These are phyloP conservation scores for Barbus barbus DNA, from an alignment of 2,113 vertebrate genomes.

Conservation along the genomic window DNA sequence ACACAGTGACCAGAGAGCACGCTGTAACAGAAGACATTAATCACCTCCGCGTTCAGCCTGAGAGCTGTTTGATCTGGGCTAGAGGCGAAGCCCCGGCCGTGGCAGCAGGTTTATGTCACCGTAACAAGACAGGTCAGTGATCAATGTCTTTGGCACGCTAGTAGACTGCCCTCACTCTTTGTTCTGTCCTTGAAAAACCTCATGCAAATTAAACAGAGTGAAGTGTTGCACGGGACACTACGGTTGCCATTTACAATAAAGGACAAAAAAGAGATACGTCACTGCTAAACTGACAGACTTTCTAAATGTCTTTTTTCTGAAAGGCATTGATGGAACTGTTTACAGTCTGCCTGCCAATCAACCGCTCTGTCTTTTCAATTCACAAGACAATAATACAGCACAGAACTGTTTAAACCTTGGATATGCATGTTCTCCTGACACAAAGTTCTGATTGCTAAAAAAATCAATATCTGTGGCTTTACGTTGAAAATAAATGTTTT, in stretches of 20 bases:
- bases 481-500: slow-evolving; percentile 16
- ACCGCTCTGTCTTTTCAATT: not conserved
- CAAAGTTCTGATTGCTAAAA: slow-evolving; percentile 19
- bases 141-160: slow-evolving; percentile 43
- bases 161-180: slow-evolving; percentile 15
- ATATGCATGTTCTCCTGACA: not conserved
- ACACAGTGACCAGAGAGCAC: slow-evolving; percentile 31
- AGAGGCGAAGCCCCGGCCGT: slow-evolving; percentile 30
- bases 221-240: not conserved
- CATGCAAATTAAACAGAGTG: slow-evolving; percentile 23
- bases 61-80: slow-evolving; percentile 25
- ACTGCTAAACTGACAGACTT: not conserved
- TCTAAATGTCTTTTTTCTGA: not conserved
- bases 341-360: slow-evolving; percentile 20
- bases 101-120: slow-evolving; percentile 46
- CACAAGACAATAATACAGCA: not conserved
- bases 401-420: not conserved
- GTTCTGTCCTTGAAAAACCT: not conserved
- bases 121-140: slow-evolving; percentile 54
- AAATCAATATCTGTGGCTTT: not conserved
- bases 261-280: not conserved
- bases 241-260: not conserved
- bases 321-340: not conserved
- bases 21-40: slow-evolving; percentile 42
- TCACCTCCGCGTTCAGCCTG: slow-evolving; percentile 35